Conservation (phyloP, 2,888 invertebrate species). For the Patella pellucida region DNA sequence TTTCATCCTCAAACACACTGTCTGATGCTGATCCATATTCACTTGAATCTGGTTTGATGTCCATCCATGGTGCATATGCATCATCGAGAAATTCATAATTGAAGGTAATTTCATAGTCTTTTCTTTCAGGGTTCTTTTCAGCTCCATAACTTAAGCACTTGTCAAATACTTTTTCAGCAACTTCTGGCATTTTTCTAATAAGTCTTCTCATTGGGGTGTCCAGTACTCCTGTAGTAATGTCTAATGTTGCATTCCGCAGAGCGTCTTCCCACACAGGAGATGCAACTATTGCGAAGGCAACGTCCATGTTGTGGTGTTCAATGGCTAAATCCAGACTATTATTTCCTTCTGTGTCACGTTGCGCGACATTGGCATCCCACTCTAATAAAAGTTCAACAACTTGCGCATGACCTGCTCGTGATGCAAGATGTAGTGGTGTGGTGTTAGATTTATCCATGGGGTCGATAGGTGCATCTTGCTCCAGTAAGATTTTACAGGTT, state of each 20-base stretch:
- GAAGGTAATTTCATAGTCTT: slow-evolving; percentile 69
- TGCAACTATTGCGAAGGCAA: slow-evolving; percentile 70
- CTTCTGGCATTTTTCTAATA: slow-evolving; percentile 73
- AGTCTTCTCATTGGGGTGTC: slow-evolving; percentile 73
- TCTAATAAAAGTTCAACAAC: slow-evolving; percentile 70
- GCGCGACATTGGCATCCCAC: slow-evolving; percentile 67
- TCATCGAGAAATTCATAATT: slow-evolving; percentile 74
- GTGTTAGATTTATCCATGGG: slow-evolving; percentile 71
- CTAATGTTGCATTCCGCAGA: slow-evolving; percentile 68
- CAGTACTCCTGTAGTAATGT: slow-evolving; percentile 56
- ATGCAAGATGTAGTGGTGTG: slow-evolving; percentile 72
- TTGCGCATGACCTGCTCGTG: slow-evolving; percentile 67
- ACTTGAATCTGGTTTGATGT: slow-evolving; percentile 37
- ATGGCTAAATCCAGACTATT: slow-evolving; percentile 72
- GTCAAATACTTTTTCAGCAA: slow-evolving; percentile 68
- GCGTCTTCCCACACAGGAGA: slow-evolving; percentile 70
- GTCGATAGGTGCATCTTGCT: slow-evolving; percentile 71
- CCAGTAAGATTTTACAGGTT: slow-evolving; percentile 65
- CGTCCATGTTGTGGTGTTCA: slow-evolving; percentile 69
- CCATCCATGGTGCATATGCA: slow-evolving; percentile 69
- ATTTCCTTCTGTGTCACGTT: slow-evolving; percentile 65
- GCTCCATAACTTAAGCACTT: slow-evolving; percentile 60
- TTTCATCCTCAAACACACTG: slow-evolving; percentile 65
- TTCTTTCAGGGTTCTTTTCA: slow-evolving; percentile 58
- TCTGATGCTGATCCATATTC: slow-evolving; percentile 57